Conservation (phyloP, 2,797 vertebrate genomes). For the Crenuchus spilurus region DNA sequence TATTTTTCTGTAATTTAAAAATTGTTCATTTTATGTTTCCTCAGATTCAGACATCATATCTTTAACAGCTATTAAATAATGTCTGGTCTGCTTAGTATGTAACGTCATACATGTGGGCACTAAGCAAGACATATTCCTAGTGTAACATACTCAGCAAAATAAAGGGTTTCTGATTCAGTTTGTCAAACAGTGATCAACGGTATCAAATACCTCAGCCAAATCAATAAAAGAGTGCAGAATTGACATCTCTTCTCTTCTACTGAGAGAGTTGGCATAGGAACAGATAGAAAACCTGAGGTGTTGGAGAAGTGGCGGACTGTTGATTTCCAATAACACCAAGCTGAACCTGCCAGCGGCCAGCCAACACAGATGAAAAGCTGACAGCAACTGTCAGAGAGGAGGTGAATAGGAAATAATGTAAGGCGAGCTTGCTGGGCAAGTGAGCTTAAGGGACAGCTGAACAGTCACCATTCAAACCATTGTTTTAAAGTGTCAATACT, state of each 20-base stretch:
- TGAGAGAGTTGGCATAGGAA: constrained; percentile 29
- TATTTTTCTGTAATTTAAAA: too few species aligned
- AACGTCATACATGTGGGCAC: too few species aligned
- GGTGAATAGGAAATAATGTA: background rate
- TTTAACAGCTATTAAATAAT: too few species aligned
- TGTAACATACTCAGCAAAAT: too few species aligned
- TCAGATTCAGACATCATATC: too few species aligned
- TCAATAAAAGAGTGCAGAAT: background rate
- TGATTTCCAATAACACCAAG: background rate
- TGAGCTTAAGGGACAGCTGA: background rate
- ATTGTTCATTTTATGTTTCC: too few species aligned
- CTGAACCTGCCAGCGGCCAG: background rate
- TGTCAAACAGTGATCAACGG: background rate
- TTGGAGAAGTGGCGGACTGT: background rate
- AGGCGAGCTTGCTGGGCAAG: background rate
- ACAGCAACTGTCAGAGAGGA: constrained; percentile 3
- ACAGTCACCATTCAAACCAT: background rate
- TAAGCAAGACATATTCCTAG: too few species aligned
- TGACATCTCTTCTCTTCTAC: constrained; percentile 1
- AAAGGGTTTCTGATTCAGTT: too few species aligned
- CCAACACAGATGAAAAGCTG: constrained; percentile 4
- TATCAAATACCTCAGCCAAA: background rate
- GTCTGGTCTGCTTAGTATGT: too few species aligned
- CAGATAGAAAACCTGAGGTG: constrained; percentile 4
- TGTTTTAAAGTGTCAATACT: background rate